Percentiles rank a stretch among this genome's conserved stretches.
Conservation (phyloP, 2,113 vertebrate genomes). For the Dasyprocta punctata region DNA sequence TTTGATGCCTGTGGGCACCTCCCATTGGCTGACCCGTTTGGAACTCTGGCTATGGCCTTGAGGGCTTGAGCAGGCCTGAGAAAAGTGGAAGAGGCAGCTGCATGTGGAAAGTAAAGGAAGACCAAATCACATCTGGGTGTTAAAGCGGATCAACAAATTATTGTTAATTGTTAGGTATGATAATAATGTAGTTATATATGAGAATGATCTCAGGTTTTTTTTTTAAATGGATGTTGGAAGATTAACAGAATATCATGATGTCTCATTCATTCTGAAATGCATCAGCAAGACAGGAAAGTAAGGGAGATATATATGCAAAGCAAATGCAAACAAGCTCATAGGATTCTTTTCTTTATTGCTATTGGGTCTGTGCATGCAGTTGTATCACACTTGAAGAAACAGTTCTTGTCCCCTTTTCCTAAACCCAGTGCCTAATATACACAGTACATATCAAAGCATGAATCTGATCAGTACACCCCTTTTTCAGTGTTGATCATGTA, state of each 20-base stretch:
- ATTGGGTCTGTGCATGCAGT: not conserved
- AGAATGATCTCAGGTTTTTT: not conserved
- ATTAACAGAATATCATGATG: not conserved
- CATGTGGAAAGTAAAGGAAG: not conserved
- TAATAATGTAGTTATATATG: not conserved
- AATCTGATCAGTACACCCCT: not conserved
- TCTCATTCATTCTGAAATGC: conserved; percentile 48
- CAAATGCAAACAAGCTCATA: not conserved
- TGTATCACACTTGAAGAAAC: not conserved
- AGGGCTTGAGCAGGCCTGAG: not conserved
- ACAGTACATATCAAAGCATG: not conserved
- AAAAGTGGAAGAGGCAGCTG: not conserved
- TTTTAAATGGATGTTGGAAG: not conserved
- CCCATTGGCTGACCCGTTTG: not conserved
- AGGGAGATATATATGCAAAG: not conserved
- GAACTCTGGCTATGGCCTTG: not conserved
- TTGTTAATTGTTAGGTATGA: not conserved
- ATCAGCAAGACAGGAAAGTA: not conserved
- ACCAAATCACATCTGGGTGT: not conserved
- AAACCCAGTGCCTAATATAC: not conserved
- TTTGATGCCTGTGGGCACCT: not conserved
- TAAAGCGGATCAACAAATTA: not conserved
- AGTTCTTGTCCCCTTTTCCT: not conserved
- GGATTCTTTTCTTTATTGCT: not conserved
- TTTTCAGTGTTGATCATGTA: not conserved